Evolutionary conservation across 35 echinoderm and acorn worm genomes (phyloP).

Genomic region (Ophioderma brevispina): DNA sequence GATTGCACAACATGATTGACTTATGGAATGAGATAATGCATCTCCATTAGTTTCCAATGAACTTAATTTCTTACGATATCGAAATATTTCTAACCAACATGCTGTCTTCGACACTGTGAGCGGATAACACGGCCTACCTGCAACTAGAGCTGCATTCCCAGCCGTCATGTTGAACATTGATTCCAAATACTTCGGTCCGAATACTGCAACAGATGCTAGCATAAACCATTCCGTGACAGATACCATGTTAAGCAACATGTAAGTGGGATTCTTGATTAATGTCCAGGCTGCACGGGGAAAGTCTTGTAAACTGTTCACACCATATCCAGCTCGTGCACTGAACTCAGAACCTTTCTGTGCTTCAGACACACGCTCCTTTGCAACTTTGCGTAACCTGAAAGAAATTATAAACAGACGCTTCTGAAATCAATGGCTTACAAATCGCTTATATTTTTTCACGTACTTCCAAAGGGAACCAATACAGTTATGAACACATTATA

Average conservation of each 20-base stretch:
- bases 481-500: no score
- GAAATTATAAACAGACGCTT: no score
- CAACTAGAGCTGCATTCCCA: conserved; percentile 69
- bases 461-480: no score
- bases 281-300: conserved; percentile 76
- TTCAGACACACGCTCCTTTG: conserved; percentile 39
- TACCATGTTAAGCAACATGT: conserved; percentile 58
- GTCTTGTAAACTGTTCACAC: conserved; percentile 48
- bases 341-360: conserved; percentile 63
- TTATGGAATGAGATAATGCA: no score
- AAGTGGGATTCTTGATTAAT: conserved; percentile 70
- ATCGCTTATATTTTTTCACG: no score
- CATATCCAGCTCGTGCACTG: conserved; percentile 30
- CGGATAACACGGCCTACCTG: no score
- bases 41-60: no score
- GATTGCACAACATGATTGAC: no score
- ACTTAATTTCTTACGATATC: no score
- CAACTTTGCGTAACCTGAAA: conserved; percentile 41
- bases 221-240: conserved; percentile 80
- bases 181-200: conserved; percentile 92
- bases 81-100: no score
- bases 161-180: conserved; percentile 83
- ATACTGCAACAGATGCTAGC: conserved; percentile 68
- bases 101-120: no score
- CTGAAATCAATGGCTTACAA: no score